Evolutionary conservation across 2,113 vertebrate genomes (phyloP).

Genomic region (Pycnonotus jocosus): DNA sequence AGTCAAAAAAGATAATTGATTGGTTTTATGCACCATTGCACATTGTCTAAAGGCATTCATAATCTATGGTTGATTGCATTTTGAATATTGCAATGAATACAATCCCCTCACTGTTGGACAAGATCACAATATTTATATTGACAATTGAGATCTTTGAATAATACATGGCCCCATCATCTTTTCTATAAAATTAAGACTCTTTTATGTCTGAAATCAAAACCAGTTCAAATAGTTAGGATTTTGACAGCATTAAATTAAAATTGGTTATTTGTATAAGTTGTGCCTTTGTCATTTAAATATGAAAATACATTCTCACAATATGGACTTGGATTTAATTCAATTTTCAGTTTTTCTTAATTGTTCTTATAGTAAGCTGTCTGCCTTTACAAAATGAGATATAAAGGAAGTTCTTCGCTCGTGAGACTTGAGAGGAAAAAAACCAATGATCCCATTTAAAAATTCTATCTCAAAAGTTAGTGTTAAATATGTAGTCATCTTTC

Average conservation of each 20-base stretch:
- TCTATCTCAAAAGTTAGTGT: not conserved
- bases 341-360: not conserved
- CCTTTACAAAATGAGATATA: not conserved
- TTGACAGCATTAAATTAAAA: constrained; percentile 36
- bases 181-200: constrained; percentile 15
- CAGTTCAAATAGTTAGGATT: constrained; percentile 7
- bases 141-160: constrained; percentile 24
- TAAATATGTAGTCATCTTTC: not conserved
- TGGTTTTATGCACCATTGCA: constrained; percentile 44
- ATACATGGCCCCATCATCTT: not conserved
- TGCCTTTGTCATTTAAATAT: not conserved
- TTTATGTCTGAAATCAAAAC: constrained; percentile 33
- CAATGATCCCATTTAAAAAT: not conserved
- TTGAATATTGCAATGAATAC: constrained; percentile 44
- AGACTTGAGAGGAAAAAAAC: not conserved
- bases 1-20: constrained; percentile 62
- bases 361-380: not conserved
- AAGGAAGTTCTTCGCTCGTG: not conserved
- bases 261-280: constrained; percentile 4
- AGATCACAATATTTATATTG: constrained; percentile 54
- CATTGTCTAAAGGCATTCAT: constrained; percentile 47
- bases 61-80: constrained; percentile 47
- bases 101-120: constrained; percentile 40
- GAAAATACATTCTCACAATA: constrained; percentile 16
- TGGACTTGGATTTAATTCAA: not conserved